Conservation (phyloP, 2,113 vertebrate genomes). For the Galbula dea region DNA sequence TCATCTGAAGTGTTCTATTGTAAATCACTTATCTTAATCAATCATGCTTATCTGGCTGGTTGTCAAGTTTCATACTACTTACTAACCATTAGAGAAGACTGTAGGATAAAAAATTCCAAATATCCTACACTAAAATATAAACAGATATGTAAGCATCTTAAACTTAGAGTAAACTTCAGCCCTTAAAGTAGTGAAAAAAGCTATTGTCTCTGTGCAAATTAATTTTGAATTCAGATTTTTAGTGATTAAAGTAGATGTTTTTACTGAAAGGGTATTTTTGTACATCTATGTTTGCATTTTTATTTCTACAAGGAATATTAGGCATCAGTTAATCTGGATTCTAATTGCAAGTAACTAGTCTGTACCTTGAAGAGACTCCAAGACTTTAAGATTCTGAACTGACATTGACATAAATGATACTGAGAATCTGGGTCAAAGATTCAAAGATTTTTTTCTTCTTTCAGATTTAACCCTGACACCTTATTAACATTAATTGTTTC, state of each 20-base stretch:
- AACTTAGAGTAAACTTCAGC: not conserved
- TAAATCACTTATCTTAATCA: not conserved
- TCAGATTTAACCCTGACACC: constrained; percentile 4
- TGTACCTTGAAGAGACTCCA: not conserved
- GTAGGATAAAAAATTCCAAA: not conserved
- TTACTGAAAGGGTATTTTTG: not conserved
- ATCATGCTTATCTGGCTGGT: not conserved
- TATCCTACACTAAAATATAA: not conserved
- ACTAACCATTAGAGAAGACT: not conserved
- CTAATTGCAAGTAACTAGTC: not conserved
- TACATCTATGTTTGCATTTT: not conserved
- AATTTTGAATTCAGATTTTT: not conserved
- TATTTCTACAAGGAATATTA: not conserved
- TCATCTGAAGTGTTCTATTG: not conserved
- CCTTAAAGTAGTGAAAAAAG: not conserved
- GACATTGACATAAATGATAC: not conserved
- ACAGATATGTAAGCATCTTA: not conserved
- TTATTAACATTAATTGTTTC: constrained; percentile 46
- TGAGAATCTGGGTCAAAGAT: not conserved
- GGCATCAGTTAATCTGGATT: not conserved
- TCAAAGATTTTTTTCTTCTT: not conserved
- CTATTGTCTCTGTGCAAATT: not conserved
- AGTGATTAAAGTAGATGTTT: not conserved
- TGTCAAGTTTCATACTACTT: not conserved
- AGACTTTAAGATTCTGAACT: not conserved